Evolutionary conservation across 2,797 vertebrate species (phyloP).

Genomic region (Chelidonichthys spinosus): DNA sequence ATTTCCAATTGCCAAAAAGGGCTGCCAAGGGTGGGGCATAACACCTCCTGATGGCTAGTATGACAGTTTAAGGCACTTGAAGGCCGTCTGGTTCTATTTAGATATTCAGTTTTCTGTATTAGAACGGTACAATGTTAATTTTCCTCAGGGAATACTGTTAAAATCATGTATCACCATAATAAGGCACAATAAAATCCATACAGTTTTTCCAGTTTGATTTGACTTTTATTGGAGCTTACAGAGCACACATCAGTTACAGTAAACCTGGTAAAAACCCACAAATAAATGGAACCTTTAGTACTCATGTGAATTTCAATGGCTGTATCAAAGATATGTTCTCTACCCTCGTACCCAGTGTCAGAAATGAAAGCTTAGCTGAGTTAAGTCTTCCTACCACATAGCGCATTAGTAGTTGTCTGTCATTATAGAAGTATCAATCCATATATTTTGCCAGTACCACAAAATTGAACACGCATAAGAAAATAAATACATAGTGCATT

Average conservation of each 20-base stretch:
- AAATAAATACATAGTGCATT: conserved; percentile 69
- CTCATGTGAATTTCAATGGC: conserved; percentile 27
- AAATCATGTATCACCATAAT: neutral
- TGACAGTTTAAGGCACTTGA: too few relatives aligned
- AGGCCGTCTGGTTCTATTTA: neutral
- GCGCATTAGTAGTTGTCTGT: conserved; percentile 18
- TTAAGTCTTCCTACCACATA: conserved; percentile 9
- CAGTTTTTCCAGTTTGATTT: conserved; percentile 17
- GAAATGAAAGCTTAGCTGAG: conserved; percentile 28
- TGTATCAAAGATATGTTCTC: conserved; percentile 24
- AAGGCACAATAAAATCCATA: conserved; percentile 1
- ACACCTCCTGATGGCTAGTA: too few relatives aligned
- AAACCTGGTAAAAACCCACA: conserved; percentile 32
- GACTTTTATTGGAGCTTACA: conserved; percentile 69
- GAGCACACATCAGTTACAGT: conserved; percentile 32
- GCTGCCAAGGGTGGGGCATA: too few relatives aligned
- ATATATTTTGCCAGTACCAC: conserved; percentile 30
- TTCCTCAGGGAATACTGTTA: too few relatives aligned
- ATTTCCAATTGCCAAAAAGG: too few relatives aligned
- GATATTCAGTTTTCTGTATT: neutral
- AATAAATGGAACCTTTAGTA: conserved; percentile 43
- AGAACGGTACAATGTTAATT: neutral
- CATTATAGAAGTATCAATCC: conserved; percentile 22
- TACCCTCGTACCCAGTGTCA: conserved; percentile 42
- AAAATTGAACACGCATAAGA: conserved; percentile 29